Evolutionary conservation across 1,140 invertebrate genomes (phyloP).

Genomic region (Batillaria attramentaria): DNA sequence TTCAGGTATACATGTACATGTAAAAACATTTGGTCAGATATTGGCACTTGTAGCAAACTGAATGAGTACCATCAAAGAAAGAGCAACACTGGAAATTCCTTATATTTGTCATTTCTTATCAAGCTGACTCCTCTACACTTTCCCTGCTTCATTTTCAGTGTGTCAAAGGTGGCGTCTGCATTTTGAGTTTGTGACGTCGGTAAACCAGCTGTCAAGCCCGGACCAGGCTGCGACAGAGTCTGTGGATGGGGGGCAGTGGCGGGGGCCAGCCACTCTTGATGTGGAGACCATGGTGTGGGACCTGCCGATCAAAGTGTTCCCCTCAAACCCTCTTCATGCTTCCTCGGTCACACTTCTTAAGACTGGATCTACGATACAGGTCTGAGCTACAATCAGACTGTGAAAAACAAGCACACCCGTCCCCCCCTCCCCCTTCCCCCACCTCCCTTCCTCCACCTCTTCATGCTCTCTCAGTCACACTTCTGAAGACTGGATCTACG

Average conservation of each 20-base stretch:
- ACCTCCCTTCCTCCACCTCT: too few relatives aligned
- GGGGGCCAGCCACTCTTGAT: conserved; percentile 86
- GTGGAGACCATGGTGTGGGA: conserved; percentile 99
- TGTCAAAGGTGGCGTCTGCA: conserved; percentile 92
- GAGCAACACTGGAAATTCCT: too few relatives aligned
- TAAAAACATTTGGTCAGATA: too few relatives aligned
- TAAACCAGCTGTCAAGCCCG: conserved; percentile 34
- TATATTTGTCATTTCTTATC: too few relatives aligned
- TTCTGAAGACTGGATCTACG: not conserved
- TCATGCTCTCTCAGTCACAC: not conserved
- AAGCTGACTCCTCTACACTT: too few relatives aligned
- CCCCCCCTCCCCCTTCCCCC: too few relatives aligned
- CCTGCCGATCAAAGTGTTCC: conserved; percentile 92
- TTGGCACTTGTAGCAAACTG: too few relatives aligned
- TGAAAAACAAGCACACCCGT: too few relatives aligned
- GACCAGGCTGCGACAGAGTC: conserved; percentile 53
- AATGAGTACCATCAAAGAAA: too few relatives aligned
- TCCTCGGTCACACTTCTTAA: conserved; percentile 56
- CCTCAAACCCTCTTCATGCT: conserved; percentile 85
- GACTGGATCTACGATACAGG: conserved; percentile 42
- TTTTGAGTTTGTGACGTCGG: conserved; percentile 93
- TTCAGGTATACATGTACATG: too few relatives aligned
- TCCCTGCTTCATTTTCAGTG: conserved; percentile 76
- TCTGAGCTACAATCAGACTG: conserved; percentile 16
- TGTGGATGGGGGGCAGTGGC: conserved; percentile 79